phyloP scores from a whole-genome alignment of 2,797 vertebrate genomes.

The Cirrhinus mrigala region DNA sequence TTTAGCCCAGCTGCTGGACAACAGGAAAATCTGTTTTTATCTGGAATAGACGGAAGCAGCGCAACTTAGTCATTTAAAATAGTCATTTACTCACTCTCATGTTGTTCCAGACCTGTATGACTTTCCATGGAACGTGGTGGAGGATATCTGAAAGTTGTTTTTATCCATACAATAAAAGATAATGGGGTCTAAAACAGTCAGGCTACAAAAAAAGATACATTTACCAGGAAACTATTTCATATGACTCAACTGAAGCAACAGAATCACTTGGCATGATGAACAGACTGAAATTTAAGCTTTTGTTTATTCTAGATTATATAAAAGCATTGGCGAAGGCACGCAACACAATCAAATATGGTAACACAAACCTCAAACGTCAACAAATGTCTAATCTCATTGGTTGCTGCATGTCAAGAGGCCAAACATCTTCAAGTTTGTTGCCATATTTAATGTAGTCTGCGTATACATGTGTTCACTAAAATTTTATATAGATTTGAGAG shows the following conservation, averaged over 20 bases:
- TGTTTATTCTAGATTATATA: constrained; percentile 30
- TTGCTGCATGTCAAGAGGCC: background rate
- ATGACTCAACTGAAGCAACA: background rate
- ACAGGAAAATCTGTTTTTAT: background rate
- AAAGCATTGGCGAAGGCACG: constrained; percentile 1
- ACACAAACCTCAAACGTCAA: background rate
- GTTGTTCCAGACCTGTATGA: background rate
- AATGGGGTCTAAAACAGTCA: background rate
- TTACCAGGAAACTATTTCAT: background rate
- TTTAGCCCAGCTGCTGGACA: constrained; percentile 1
- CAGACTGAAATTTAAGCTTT: constrained; percentile 38
- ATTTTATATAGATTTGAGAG: background rate
- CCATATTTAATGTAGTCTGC: background rate
- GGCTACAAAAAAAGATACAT: background rate
- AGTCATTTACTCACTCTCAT: background rate
- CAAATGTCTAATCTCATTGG: background rate
- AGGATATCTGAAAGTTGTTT: background rate
- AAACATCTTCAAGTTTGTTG: background rate
- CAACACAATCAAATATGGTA: background rate
- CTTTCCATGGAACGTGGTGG: background rate
- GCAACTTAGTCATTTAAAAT: background rate
- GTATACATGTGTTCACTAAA: background rate
- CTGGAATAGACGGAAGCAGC: background rate
- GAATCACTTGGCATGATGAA: constrained; percentile 4
- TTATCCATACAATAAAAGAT: background rate